Conservation (phyloP, 2,888 invertebrate genomes). For the Liopterus haemorrhoidalis region DNA sequence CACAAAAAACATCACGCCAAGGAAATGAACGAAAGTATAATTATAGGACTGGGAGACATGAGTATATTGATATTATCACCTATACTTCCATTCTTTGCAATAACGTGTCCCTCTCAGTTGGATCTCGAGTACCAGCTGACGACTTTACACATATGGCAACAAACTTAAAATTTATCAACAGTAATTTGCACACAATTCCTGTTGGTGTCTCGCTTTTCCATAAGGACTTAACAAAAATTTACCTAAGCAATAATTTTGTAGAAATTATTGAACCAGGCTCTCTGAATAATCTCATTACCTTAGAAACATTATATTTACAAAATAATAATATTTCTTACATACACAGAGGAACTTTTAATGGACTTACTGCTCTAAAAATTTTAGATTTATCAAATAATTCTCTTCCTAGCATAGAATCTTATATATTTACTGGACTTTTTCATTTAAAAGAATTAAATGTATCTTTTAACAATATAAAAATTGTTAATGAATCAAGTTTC, state of each 20-base stretch:
- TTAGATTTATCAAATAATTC: conserved; percentile 64
- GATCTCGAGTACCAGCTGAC: too few relatives aligned
- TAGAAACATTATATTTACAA: neutral
- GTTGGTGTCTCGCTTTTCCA: conserved; percentile 14
- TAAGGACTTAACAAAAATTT: conserved; percentile 23
- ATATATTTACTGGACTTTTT: conserved; percentile 56
- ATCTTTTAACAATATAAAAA: conserved; percentile 62
- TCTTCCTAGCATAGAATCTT: conserved; percentile 54
- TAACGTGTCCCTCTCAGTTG: too few relatives aligned
- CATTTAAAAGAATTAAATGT: conserved; percentile 58
- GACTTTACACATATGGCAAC: too few relatives aligned
- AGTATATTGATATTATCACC: too few relatives aligned
- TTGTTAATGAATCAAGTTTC: conserved; percentile 36
- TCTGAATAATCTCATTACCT: neutral
- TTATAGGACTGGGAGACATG: too few relatives aligned
- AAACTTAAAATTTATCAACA: too few relatives aligned
- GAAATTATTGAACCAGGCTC: conserved; percentile 8
- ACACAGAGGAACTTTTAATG: conserved; percentile 56
- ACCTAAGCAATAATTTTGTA: conserved; percentile 19
- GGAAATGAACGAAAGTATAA: too few relatives aligned
- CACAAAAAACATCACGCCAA: too few relatives aligned
- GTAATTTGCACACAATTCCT: too few relatives aligned
- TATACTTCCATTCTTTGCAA: too few relatives aligned
- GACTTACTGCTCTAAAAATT: conserved; percentile 51
- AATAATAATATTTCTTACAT: conserved; percentile 47